Base-by-base conservation (phyloP, 2,113 vertebrate genomes). In the Micronycteris hirsuta region DNA sequence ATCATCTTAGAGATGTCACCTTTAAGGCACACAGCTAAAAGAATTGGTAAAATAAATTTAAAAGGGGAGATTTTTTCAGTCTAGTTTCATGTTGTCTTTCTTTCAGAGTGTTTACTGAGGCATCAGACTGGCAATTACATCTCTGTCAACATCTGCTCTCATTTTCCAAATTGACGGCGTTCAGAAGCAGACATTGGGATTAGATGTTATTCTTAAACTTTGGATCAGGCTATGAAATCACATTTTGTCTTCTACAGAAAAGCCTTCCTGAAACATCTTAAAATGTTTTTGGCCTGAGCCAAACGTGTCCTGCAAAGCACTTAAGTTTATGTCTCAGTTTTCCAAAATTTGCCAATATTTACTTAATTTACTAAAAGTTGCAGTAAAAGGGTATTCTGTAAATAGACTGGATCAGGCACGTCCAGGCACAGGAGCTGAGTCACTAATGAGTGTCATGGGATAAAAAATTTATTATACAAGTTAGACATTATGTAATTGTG, bases 111-210 rank as follows among this genome's bases (percentile, higher is more conserved):
- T 93, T 96, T 97, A 58, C 92, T 38, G 83, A 97, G 76, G 91
- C 86, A 87, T 92, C 96, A 96, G 89, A 95, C 41, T 78, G 89
- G 74, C 96, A 96, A 97, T 95, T 89, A 54, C 80, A 97, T 70
- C 81, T 97, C 84, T 97, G 58, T 97, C 97, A 97, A 97, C 96
- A 97, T 96, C 94, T 96, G 94, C 33, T 97, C 86, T 94, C 67
- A 68, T 96, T 97, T 96, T 97, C 65, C 56, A 94, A 93, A 94
- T 43, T 91, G 89, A 95, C 93, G 95, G 70, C 82, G 78, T 96
- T 96, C 28, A 6, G 89, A 96, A 96, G 61, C 84, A 93, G 43
- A 85, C 85, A 49, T 88, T 93, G 84, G 36, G 71, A 94, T 96
- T 96, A 95, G 84, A 80, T 86, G 56, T 92, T 96, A 93, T 96